Evolutionary conservation across 2,797 vertebrate species (phyloP).

Genomic region (Hoplostethus atlanticus): DNA sequence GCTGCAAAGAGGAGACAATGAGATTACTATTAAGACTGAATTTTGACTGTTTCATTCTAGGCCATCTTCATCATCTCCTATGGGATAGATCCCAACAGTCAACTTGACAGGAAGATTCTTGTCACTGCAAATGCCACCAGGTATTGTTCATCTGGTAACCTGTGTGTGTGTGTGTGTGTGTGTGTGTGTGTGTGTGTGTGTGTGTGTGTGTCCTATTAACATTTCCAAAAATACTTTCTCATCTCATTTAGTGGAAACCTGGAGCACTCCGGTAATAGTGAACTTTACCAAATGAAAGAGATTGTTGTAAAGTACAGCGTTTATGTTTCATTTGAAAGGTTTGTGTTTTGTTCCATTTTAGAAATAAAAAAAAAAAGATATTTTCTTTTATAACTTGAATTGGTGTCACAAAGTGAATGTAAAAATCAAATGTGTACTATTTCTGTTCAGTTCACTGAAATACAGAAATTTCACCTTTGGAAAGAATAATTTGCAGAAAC

Average conservation of each 20-base stretch:
- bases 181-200: not conserved
- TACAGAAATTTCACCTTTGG: slow-evolving; percentile 85
- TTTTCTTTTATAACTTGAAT: not conserved
- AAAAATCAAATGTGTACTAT: not conserved
- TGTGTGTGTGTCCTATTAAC: not conserved
- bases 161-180: not conserved
- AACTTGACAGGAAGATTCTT: slow-evolving; percentile 72
- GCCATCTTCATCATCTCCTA: slow-evolving; percentile 82
- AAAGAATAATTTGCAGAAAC: slow-evolving; percentile 60
- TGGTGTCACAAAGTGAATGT: not conserved
- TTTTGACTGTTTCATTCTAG: slow-evolving; percentile 64
- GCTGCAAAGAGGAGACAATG: not conserved
- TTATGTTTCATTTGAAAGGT: slow-evolving; percentile 79
- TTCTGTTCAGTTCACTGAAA: slow-evolving; percentile 79
- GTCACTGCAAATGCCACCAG: slow-evolving; percentile 84
- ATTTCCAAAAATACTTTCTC: not conserved
- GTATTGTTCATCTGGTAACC: slow-evolving; percentile 62
- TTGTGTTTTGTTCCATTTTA: slow-evolving; percentile 24
- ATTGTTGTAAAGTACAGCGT: slow-evolving; percentile 87
- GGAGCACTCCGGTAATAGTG: slow-evolving; percentile 39
- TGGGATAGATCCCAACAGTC: slow-evolving; percentile 75
- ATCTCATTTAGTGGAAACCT: slow-evolving; percentile 79
- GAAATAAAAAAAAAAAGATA: not conserved
- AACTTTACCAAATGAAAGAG: slow-evolving; percentile 56
- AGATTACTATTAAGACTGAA: not conserved